These are phyloP conservation scores for Poecilus cupreus DNA, from an alignment of 2,888 invertebrate genomes.

Conservation along the genomic window DNA sequence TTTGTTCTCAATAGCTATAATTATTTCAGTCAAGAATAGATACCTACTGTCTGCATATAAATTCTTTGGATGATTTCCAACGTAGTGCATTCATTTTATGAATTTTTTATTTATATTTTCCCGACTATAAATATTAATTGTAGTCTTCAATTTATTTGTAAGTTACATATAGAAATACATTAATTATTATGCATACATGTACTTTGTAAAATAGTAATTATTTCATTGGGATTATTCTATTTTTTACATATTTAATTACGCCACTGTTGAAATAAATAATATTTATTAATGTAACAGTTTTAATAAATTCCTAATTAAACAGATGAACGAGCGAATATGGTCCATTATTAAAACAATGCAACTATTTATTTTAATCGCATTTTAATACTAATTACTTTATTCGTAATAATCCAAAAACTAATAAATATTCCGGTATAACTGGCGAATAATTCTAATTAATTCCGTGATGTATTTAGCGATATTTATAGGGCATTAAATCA, in stretches of 20 bases:
- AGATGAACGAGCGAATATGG: not conserved
- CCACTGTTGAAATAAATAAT: too few relatives aligned
- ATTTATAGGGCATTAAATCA: slow-evolving; percentile 45
- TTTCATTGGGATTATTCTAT: too few relatives aligned
- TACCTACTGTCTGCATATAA: not conserved
- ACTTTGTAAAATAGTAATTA: too few relatives aligned
- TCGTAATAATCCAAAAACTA: not conserved
- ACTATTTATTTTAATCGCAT: not conserved
- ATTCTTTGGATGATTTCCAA: not conserved
- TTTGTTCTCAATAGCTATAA: not conserved
- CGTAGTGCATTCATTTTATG: not conserved
- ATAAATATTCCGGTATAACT: not conserved
- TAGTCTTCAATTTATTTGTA: too few relatives aligned
- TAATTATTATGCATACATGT: too few relatives aligned
- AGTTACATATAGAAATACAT: not conserved
- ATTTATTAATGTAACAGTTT: too few relatives aligned
- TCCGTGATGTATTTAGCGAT: slow-evolving; percentile 33
- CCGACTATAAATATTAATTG: too few relatives aligned
- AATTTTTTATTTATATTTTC: slow-evolving; percentile 2
- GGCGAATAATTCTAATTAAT: slow-evolving; percentile 24
- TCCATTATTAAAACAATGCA: not conserved
- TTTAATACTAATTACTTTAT: not conserved
- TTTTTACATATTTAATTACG: too few relatives aligned
- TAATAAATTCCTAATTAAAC: too few relatives aligned
- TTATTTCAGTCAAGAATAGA: slow-evolving; percentile 6